Base-by-base conservation (phyloP, 2,797 vertebrate genomes). In the Toxotes lorentzi region DNA sequence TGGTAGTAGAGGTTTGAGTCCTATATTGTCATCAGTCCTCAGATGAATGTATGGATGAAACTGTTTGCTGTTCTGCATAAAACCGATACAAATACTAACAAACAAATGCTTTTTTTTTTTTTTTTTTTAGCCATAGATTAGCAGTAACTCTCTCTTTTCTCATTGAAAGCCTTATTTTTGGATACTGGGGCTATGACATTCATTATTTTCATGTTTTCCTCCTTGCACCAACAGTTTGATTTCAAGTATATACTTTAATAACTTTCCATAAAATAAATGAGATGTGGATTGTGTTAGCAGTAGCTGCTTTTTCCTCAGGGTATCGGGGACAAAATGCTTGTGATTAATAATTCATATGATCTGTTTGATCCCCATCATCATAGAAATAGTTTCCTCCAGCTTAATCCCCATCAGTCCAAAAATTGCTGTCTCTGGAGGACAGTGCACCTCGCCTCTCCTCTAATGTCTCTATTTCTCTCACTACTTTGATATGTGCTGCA, bases 281-380 rank as follows among this genome's bases (percentile, higher is more conserved):
- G 89, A 93, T 93, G 89, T 86, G 85, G 86, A 92, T 89, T 89
- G 89, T 87, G 91, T 93, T 92, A 84, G 92, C 90, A 81, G 76
- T 82, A 76, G 90, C 81, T 30, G 76, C 67, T 75, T 77, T 90
- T 84, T 89, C 92, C 87, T 86, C 74, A 0, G 85, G 93, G 91
- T 87, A 93, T 83, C 68, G 16, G 83, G 88, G 83, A 94, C 88
- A 94, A 94, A 94, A 90, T 83, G 86, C 88, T 86, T 43, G 21
- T 70, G 89, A 94, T 95, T 95, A 95, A 95, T 95, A 93, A 95
- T 95, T 94, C 90, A 94, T 93, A 86, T 89, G 82, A 92, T 94
- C 87, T 87, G 88, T 92, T 94, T 95, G 93, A 95, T 95, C 88
- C 90, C 82, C 80, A 89, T 93, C 92, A 89, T 89, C 88, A 92